These are phyloP conservation scores for Peromyscus nudipes DNA, from an alignment of 2,797 vertebrate genomes.

Conservation along the genomic window DNA sequence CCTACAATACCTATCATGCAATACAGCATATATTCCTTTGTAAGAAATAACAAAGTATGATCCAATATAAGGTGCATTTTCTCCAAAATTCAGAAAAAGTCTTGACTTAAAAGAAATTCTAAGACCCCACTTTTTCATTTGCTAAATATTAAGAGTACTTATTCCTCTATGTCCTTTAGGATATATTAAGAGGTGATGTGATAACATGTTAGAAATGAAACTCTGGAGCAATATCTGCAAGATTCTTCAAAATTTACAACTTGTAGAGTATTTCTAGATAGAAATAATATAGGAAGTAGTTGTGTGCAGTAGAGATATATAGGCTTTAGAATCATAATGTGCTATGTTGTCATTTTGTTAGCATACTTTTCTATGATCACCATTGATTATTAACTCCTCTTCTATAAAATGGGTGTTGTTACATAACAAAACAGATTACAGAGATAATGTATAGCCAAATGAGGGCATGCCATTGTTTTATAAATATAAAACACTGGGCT, in stretches of 20 bases:
- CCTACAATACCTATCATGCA: not conserved
- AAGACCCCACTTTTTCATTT: not conserved
- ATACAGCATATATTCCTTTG: not conserved
- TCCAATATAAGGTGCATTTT: conserved; percentile 22
- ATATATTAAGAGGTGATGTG: not conserved
- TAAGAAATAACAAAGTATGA: conserved; percentile 20
- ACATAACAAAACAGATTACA: not conserved
- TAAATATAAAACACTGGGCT: not conserved
- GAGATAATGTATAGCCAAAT: not conserved
- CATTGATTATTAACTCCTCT: not conserved
- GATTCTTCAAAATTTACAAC: conserved; percentile 18
- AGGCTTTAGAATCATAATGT: conserved; percentile 5
- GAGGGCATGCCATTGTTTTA: not conserved
- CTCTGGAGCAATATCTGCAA: not conserved
- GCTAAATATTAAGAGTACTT: conserved; percentile 25
- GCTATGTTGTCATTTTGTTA: not conserved
- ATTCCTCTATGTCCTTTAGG: conserved; percentile 31
- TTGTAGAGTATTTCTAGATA: not conserved
- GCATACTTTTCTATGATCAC: not conserved
- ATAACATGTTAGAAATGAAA: conserved; percentile 44
- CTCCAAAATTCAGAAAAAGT: conserved; percentile 15
- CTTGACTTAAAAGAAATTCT: not conserved
- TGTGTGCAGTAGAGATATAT: not conserved
- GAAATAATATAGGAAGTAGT: not conserved
- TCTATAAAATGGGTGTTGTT: not conserved